Evolutionary conservation across 1,140 invertebrate species (phyloP).

Genomic region (Andrena cerasifolii): DNA sequence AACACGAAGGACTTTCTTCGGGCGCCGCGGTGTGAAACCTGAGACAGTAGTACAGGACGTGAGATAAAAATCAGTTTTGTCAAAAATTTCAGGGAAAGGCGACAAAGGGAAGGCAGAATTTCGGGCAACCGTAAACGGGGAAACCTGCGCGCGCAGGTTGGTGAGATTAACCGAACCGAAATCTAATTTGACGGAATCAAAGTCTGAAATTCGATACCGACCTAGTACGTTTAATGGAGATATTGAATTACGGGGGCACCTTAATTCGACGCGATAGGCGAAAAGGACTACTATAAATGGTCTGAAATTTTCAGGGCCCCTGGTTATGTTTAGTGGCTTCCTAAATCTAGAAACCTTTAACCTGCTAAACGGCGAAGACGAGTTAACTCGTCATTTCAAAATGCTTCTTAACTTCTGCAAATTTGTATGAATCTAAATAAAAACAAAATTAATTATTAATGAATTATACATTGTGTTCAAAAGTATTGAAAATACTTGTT

Average conservation of each 20-base stretch:
- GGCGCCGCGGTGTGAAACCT: neutral
- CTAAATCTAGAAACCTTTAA: neutral
- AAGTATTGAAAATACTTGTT: no score
- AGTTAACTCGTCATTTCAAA: no score
- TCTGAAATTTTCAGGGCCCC: constrained; percentile 58
- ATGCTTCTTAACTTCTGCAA: no score
- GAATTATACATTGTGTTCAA: no score
- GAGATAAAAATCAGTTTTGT: constrained; percentile 14
- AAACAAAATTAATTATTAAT: no score
- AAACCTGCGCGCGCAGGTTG: constrained; percentile 28
- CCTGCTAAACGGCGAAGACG: no score
- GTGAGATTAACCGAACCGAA: constrained; percentile 53
- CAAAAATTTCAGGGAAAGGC: constrained; percentile 3
- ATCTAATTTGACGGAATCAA: constrained; percentile 67
- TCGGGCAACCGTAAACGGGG: constrained; percentile 42
- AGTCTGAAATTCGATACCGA: constrained; percentile 65
- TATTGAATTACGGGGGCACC: constrained; percentile 72
- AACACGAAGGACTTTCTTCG: neutral
- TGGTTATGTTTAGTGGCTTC: constrained; percentile 13
- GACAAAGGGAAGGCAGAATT: constrained; percentile 2
- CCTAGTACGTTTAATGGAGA: constrained; percentile 67
- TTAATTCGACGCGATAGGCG: constrained; percentile 72
- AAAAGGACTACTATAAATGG: constrained; percentile 66
- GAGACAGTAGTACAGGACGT: neutral
- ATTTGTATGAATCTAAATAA: no score